These are phyloP conservation scores for Crocallis elinguaria DNA, from an alignment of 2,888 invertebrate genomes.

Conservation along the genomic window DNA sequence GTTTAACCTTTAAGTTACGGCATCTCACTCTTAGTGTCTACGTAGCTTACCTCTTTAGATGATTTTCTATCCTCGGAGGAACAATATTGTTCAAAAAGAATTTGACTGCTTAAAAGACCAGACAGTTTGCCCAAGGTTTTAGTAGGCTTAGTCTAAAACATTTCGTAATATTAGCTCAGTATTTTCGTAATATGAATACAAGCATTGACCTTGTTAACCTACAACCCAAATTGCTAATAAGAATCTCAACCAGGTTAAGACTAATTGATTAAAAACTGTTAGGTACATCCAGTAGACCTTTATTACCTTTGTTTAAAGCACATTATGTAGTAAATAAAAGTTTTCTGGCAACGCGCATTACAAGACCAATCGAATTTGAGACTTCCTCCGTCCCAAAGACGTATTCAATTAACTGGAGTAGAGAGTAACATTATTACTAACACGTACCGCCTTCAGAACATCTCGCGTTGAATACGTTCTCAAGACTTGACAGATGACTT, in stretches of 20 bases:
- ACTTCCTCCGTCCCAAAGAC: slow-evolving; percentile 44
- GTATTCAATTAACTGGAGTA: slow-evolving; percentile 60
- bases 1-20: slow-evolving; percentile 23
- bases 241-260: too few species aligned
- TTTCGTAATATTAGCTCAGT: not conserved
- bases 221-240: too few species aligned
- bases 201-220: not conserved
- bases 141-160: not conserved
- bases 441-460: slow-evolving; percentile 45
- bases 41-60: slow-evolving; percentile 16
- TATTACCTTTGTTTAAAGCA: not conserved
- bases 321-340: slow-evolving; percentile 16
- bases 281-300: too few species aligned
- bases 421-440: slow-evolving; percentile 54
- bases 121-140: slow-evolving; percentile 5
- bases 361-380: slow-evolving; percentile 50
- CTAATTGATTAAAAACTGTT: too few species aligned
- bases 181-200: not conserved
- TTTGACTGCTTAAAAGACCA: slow-evolving; percentile 13
- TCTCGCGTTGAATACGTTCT: slow-evolving; percentile 46
- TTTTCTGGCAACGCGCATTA: slow-evolving; percentile 37
- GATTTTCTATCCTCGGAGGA: slow-evolving; percentile 20
- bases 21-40: slow-evolving; percentile 13
- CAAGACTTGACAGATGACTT: slow-evolving; percentile 51
- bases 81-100: slow-evolving; percentile 22